Evolutionary conservation across 1,140 invertebrate species (phyloP).

Genomic region (Trissolcus basalis): DNA sequence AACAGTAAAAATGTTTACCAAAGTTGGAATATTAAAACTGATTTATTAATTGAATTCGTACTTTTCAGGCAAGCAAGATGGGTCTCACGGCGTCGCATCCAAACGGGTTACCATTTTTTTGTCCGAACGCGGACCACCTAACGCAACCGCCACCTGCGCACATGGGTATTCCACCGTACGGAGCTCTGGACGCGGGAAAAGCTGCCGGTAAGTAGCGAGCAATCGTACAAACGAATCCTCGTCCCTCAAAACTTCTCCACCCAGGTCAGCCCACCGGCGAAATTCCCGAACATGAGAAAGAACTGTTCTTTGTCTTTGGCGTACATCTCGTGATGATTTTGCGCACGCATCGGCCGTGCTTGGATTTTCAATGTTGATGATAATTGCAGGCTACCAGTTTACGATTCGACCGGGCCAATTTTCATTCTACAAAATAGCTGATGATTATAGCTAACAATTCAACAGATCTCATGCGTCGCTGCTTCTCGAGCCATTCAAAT

Average conservation of each 20-base stretch:
- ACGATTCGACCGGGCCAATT: conserved; percentile 18
- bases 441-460: conserved; percentile 34
- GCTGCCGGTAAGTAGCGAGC: conserved; percentile 78
- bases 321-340: conserved; percentile 22
- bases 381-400: conserved; percentile 26
- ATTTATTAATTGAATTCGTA: not conserved
- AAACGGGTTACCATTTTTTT: conserved; percentile 89
- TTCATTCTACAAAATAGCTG: conserved; percentile 28
- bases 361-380: conserved; percentile 2
- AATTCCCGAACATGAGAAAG: conserved; percentile 31
- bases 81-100: conserved; percentile 83
- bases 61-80: conserved; percentile 91
- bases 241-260: not conserved
- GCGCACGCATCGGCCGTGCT: conserved; percentile 24
- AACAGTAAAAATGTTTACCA: too few species aligned
- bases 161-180: conserved; percentile 96
- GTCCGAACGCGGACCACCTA: conserved; percentile 88
- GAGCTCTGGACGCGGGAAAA: conserved; percentile 86
- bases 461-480: conserved; percentile 16
- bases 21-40: too few species aligned
- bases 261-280: conserved; percentile 70
- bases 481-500: conserved; percentile 14
- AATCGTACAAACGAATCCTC: conserved; percentile 29
- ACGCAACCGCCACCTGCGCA: conserved; percentile 96
- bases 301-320: conserved; percentile 26